Base-by-base conservation (phyloP, 2,797 vertebrate species). In the Eupleurogrammus muticus region DNA sequence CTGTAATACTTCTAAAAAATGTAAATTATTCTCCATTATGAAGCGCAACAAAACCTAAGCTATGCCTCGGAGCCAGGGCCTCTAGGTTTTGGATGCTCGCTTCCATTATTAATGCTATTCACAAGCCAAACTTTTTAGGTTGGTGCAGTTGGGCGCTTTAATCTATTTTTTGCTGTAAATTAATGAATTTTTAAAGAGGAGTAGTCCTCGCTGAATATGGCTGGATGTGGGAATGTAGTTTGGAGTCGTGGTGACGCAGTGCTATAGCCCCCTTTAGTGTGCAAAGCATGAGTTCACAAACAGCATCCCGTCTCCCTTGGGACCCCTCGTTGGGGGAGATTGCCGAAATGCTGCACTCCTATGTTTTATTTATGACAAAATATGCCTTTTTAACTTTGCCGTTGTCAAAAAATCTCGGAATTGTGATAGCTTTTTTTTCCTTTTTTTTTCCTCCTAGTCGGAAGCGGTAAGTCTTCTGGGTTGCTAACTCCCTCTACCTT, bases 111-210 rank as follows among this genome's bases (percentile, higher is more conserved):
- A 90, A 94, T 94, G 87, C 84, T 90, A 90, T 93, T 93, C 91
- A 86, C 81, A 85, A 93, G 88, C 89, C 91, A 90, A 93, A 91
- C 87, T 93, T 93, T 92, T 91, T 90, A 87, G 88, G 87, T 86
- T 90, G 86, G 82, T 86, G 87, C 87, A 89, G 88, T 90, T 91
- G 85, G 89, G 84, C 53, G 72, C 89, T 92, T 93, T 92, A 92
- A 92, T 93, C 92, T 93, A 93, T 93, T 93, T 93, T 94, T 91
- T 92, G 93, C 90, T 90, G 90, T 91, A 92, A 94, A 93, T 93
- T 90, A 93, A 94, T 93, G 87, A 89, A 93, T 94, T 93, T 94
- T 94, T 93, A 93, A 94, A 91, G 85, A 91, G 90, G 85, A 87
- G 83, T 88, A 81, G 87, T 93, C 89, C 84, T 90, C 57, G 64